Evolutionary conservation across 2,113 vertebrate species (phyloP), one percentile per base, ranked within the genome.

Genomic region (Spea bombifrons): DNA sequence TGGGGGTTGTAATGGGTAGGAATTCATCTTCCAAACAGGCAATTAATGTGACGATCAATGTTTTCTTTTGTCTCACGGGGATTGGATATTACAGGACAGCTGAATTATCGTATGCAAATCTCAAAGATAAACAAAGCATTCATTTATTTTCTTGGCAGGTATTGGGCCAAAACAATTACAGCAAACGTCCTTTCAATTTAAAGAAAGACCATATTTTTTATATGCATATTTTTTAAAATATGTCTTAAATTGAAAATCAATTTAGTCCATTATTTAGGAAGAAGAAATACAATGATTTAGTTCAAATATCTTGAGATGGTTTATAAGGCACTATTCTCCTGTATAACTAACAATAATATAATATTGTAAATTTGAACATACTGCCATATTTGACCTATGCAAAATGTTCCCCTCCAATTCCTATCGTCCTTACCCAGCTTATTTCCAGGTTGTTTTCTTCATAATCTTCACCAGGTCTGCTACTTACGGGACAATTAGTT

Each of bases 31-130:
- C 64, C 13, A 12, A 46, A 50, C 65, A 43, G 12, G 30, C 64
- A 66, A 66, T 66, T 52, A 66, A 8, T 30, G 17, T 43, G 48
- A 76, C n/a, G 52, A 69, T 68, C 52, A 46, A 69, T 76, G 8
- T 2, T 57, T 47, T 68, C 30, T 17, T 57, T 43, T 47, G 65
- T 8, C 55, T 76, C 45, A 55, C 8, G 44, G 52, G 65, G 8
- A 13, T 57, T 53, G 50, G 57, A 68, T 57, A 16, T 52, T 46
- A 68, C 73, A 75, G 10, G 13, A 55, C 50, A 76, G 65, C 7
- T 13, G 50, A 46, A 76, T 76, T 57, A 76, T 68, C 10, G 3
- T 59, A 68, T 68, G 75, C 52, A 76, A 76, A 68, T 76, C 57
- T 44, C 13, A 15, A 8, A 57, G 5, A 48, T 47, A 67, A 76